Conservation (phyloP, 2,113 vertebrate species). For the Aythya baeri region DNA sequence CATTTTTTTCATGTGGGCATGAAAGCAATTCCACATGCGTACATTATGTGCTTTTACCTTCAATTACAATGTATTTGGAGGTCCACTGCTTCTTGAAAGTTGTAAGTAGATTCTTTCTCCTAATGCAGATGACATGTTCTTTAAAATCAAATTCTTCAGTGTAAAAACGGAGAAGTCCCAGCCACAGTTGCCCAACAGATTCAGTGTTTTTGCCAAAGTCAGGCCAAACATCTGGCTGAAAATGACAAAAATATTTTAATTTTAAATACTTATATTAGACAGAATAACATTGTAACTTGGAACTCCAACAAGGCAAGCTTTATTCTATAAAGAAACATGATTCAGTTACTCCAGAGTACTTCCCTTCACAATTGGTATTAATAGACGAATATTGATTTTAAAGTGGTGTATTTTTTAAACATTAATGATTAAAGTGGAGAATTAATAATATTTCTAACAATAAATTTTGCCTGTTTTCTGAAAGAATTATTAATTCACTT, state of each 20-base stretch:
- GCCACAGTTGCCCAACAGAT: conserved; percentile 91
- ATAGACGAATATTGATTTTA: neutral
- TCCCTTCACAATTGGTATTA: neutral
- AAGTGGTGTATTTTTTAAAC: neutral
- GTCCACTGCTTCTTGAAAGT: conserved; percentile 98
- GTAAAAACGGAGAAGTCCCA: conserved; percentile 93
- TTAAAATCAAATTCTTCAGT: conserved; percentile 97
- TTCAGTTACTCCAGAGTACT: neutral
- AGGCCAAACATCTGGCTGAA: conserved; percentile 85
- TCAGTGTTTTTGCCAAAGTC: conserved; percentile 86
- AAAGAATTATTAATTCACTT: neutral
- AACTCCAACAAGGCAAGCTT: neutral
- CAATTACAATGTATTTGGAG: conserved; percentile 95
- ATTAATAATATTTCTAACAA: neutral
- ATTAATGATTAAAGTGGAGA: neutral
- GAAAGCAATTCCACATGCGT: neutral
- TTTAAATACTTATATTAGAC: neutral
- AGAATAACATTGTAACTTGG: neutral
- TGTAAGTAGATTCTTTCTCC: conserved; percentile 88
- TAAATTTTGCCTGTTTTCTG: neutral
- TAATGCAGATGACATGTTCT: conserved; percentile 92
- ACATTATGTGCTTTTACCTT: conserved; percentile 78
- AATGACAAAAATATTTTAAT: conserved; percentile 22
- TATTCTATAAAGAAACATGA: neutral
- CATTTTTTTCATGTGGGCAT: neutral